These are phyloP conservation scores for Melospiza melodia DNA, from an alignment of 2,113 vertebrate genomes.

Conservation along the genomic window DNA sequence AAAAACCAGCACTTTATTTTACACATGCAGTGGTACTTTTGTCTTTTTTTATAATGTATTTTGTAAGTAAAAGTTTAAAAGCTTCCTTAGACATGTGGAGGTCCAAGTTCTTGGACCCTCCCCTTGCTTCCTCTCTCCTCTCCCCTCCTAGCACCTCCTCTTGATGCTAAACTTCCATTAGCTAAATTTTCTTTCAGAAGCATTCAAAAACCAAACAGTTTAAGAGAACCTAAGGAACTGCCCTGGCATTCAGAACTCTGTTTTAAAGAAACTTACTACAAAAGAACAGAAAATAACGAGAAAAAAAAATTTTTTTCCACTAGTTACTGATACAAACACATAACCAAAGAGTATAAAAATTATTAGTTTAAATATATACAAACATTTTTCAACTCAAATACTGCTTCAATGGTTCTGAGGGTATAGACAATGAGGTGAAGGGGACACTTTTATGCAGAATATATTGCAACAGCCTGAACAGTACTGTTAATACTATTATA, in stretches of 20 bases:
- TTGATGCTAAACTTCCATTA: background rate
- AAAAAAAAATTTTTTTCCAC: slow-evolving; percentile 61
- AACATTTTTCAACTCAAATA: slow-evolving; percentile 84
- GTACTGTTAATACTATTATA: slow-evolving; percentile 55
- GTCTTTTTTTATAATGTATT: background rate
- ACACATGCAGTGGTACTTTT: background rate
- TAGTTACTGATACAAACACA: slow-evolving; percentile 86
- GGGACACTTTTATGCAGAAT: slow-evolving; percentile 33
- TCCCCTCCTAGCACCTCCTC: background rate
- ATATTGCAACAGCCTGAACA: slow-evolving; percentile 72
- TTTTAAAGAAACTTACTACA: slow-evolving; percentile 61
- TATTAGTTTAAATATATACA: slow-evolving; percentile 87
- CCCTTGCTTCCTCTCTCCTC: background rate
- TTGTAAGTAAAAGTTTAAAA: slow-evolving; percentile 41
- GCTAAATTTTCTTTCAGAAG: slow-evolving; percentile 25
- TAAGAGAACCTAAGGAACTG: slow-evolving; percentile 56
- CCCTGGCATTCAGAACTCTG: slow-evolving; percentile 68
- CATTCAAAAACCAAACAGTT: slow-evolving; percentile 27
- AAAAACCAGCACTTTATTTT: background rate
- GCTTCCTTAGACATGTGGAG: background rate
- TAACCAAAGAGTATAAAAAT: slow-evolving; percentile 93
- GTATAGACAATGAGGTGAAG: slow-evolving; percentile 36
- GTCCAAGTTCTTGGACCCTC: background rate
- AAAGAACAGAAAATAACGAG: slow-evolving; percentile 29
- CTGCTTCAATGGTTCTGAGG: slow-evolving; percentile 72